These are phyloP conservation scores for Pseudorhombus dupliciocellatus DNA, from an alignment of 2,113 vertebrate genomes.

Conservation along the genomic window DNA sequence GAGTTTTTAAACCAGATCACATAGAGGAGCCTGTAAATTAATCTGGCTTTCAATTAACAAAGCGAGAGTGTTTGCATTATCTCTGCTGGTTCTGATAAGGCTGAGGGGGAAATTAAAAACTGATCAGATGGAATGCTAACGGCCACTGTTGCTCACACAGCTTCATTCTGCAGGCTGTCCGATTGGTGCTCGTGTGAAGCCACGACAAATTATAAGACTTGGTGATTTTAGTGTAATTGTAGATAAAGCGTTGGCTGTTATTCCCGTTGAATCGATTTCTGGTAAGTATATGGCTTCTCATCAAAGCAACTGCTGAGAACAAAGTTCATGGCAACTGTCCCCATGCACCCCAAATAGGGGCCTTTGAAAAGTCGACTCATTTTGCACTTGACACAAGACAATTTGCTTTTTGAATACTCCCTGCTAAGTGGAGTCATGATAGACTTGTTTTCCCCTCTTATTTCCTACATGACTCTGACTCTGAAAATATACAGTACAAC, in stretches of 20 bases:
- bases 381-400: too few species aligned
- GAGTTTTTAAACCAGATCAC: slow-evolving; percentile 1
- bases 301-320: not conserved
- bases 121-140: slow-evolving; percentile 55
- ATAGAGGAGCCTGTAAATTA: slow-evolving; percentile 44
- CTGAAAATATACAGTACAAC: too few species aligned
- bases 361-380: too few species aligned
- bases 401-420: too few species aligned
- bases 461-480: too few species aligned
- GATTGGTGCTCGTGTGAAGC: slow-evolving; percentile 5
- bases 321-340: not conserved
- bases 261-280: not conserved
- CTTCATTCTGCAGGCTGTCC: not conserved
- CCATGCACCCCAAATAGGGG: not conserved
- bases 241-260: not conserved
- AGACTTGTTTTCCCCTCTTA: too few species aligned
- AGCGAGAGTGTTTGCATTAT: slow-evolving; percentile 53
- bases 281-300: not conserved
- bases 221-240: not conserved
- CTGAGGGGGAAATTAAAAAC: slow-evolving; percentile 46
- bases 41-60: slow-evolving; percentile 64
- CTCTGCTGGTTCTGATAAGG: slow-evolving; percentile 52
- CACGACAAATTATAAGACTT: not conserved
- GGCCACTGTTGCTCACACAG: slow-evolving; percentile 11
- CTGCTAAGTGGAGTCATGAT: too few species aligned